These are phyloP conservation scores for Euphydryas editha DNA, from an alignment of 2,888 invertebrate genomes.

Conservation along the genomic window DNA sequence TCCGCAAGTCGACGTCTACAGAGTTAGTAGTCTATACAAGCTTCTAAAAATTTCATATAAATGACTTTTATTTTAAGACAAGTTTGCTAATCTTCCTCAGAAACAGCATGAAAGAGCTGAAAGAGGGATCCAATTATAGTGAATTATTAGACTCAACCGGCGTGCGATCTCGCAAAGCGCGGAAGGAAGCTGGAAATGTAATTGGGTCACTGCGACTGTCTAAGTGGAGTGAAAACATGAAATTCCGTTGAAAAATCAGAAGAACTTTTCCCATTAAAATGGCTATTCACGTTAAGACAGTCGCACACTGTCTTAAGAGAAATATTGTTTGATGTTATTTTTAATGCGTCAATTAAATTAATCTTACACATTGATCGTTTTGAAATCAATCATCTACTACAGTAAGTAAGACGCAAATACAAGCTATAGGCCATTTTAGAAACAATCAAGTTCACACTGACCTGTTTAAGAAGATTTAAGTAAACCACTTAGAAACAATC, in stretches of 20 bases:
- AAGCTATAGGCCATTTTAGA: too few species aligned
- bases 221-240: constrained; percentile 24
- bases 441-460: too few species aligned
- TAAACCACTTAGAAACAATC: too few species aligned
- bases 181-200: constrained; percentile 16
- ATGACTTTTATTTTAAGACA: background rate
- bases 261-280: constrained; percentile 6
- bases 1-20: too few species aligned
- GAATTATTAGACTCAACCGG: constrained; percentile 16
- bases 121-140: constrained; percentile 19
- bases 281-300: background rate
- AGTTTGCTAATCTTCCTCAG: constrained; percentile 2
- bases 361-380: too few species aligned
- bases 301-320: background rate
- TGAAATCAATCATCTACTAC: too few species aligned
- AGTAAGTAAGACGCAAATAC: too few species aligned
- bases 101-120: background rate
- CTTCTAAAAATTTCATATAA: too few species aligned
- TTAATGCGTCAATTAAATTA: too few species aligned
- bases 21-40: too few species aligned
- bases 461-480: too few species aligned
- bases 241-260: constrained; percentile 17
- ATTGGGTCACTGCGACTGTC: constrained; percentile 24
- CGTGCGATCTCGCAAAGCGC: constrained; percentile 18
- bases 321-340: too few species aligned